Conservation (phyloP, 1,140 invertebrate genomes). For the Microvelia longipes region DNA sequence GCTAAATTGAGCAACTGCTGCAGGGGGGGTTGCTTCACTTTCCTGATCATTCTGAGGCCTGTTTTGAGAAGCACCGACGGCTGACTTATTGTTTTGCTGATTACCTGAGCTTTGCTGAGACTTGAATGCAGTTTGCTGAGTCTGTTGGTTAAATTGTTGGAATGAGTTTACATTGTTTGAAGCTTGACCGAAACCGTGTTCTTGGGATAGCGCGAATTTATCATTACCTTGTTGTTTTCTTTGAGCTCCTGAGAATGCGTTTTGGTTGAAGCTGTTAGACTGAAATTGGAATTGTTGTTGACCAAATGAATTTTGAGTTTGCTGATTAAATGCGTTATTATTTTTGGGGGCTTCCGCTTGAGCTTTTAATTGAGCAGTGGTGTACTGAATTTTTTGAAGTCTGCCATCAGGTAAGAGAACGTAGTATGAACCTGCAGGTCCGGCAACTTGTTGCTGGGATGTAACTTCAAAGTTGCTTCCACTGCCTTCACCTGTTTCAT, state of each 20-base stretch:
- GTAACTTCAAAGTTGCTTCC: neutral
- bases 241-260: no score
- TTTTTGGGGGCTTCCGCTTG: neutral
- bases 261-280: neutral
- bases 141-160: neutral
- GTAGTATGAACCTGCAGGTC: conserved; percentile 42
- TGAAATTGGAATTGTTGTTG: neutral
- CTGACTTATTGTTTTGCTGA: no score
- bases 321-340: neutral
- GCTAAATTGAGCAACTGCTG: neutral
- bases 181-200: neutral
- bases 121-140: neutral
- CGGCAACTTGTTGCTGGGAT: neutral
- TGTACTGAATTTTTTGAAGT: conserved; percentile 41
- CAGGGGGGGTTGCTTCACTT: neutral
- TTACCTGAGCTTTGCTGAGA: neutral
- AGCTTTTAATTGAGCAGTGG: conserved; percentile 15
- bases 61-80: neutral
- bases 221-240: no score
- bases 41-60: neutral
- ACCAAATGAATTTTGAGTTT: neutral
- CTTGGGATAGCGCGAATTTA: neutral
- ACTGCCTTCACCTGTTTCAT: neutral
- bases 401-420: conserved; percentile 60
- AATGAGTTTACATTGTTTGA: neutral